Evolutionary conservation across 2,888 invertebrate species (phyloP), one percentile per base, ranked within the genome.

Genomic region (Acanthosepion pharaonis): DNA sequence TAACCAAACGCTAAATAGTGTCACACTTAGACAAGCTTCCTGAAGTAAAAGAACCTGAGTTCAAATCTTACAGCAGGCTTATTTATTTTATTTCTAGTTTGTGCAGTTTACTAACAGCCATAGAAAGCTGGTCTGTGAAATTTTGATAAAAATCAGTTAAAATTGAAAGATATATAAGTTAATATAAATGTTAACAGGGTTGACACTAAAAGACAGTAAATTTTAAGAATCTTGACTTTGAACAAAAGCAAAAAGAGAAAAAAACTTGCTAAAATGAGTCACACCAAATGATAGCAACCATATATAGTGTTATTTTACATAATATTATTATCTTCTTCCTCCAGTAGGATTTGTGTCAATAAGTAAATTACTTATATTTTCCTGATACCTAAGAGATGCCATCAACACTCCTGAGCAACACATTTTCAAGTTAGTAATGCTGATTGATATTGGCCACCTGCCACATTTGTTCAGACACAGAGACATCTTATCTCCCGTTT

Each of bases 381-480:
- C n/a, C n/a, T 78, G n/a, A n/a, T 78, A 78, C 11, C n/a, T 78
- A 11, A n/a, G 78, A 78, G 78, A 78, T 78, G 78, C 2, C 78
- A 78, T n/a, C n/a, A 78, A 33, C 78, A 78, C 78, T 78, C n/a
- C 78, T 33, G n/a, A 78, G 78, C 78, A n/a, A n/a, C 78, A n/a
- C 78, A 78, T 78, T 78, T 78, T 23, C 78, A n/a, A 78, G n/a
- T 55, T 55, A 55, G 55, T n/a, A 78, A 28, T 78, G n/a, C 78
- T 78, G 78, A 78, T 78, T 78, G 78, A 78, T 78, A 33, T 78
- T 78, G 78, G 78, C 78, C 78, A 78, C 78, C 78, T 78, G 78
- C 78, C 78, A 78, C 5, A 15, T n/a, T 78, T n/a, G 78, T 78
- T 78, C 78, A n/a, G n/a, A 78, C n/a, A 78, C n/a, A 4, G 78